phyloP scores from a whole-genome alignment of 2,113 vertebrate species.

The Nibea coibor region DNA sequence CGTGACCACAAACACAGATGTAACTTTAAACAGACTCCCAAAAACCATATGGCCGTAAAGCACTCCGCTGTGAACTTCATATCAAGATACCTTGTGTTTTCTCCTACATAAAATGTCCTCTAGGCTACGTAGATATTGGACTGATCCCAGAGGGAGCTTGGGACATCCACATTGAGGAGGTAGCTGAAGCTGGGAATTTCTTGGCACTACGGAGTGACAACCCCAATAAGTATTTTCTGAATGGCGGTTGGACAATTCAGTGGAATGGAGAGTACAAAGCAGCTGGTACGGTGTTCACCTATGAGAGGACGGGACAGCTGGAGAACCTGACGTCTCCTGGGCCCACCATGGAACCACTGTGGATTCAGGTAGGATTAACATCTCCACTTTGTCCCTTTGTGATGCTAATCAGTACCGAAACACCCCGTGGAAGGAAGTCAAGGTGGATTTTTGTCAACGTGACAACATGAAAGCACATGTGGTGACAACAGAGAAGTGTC shows the following conservation, averaged over 20 bases:
- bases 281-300: conserved; percentile 94
- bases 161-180: conserved; percentile 91
- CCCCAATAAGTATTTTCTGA: conserved; percentile 92
- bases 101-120: not conserved
- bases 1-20: too few relatives aligned
- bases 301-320: conserved; percentile 88
- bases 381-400: not conserved
- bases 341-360: conserved; percentile 91
- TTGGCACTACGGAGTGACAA: conserved; percentile 91
- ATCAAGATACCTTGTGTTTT: not conserved
- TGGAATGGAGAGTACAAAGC: conserved; percentile 94
- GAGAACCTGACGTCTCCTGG: conserved; percentile 95
- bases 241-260: conserved; percentile 95
- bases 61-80: not conserved
- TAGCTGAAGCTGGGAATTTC: conserved; percentile 92
- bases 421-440: not conserved
- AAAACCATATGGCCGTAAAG: too few relatives aligned
- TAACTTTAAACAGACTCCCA: too few relatives aligned
- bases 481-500: too few relatives aligned
- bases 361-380: conserved; percentile 90
- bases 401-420: not conserved
- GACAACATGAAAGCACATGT: too few relatives aligned
- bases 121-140: conserved; percentile 95
- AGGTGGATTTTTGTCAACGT: not conserved
- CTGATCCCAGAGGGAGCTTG: conserved; percentile 92